Evolutionary conservation across 2,113 vertebrate species (phyloP), one percentile per base, ranked within the genome.

Genomic region (Glaucomys volans): DNA sequence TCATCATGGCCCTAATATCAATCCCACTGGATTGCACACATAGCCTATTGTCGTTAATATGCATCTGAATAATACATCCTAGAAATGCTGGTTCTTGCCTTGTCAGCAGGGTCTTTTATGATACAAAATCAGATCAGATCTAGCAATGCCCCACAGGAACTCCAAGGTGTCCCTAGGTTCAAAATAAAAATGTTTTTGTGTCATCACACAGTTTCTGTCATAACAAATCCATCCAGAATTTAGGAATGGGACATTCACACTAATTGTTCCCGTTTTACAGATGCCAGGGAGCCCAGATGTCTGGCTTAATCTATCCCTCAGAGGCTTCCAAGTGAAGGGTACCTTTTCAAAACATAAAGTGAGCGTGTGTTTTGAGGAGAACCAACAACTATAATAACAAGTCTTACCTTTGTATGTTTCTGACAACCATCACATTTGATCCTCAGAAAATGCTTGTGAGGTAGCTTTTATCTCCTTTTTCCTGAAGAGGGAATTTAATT

Each of bases 391-490:
- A 26, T 7, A 30, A 35, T 66, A 24, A 32, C 16, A 84, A 74
- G 75, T 40, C 40, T 76, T n/a, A 6, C 7, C 11, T 40, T 74
- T 87, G 2, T 17, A 37, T 2, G 8, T n/a, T 81, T 32, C 42
- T 87, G 80, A 83, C 50, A 90, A 93, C 87, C 16, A 59, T 76
- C 54, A 91, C 89, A 77, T 75, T 72, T 84, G 88, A 76, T 20
- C 57, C 91, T 92, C 80, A 74, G 77, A 62, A 96, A 86, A 71
- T 32, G 16, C 13, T 52, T 83, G 54, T 82, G 54, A 81, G 54
- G 77, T 66, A 42, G 62, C 13, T 37, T 69, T 69, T 76, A 20
- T 50, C 81, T 93, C 64, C 24, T 94, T 95, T 92, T 69, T 32
- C 54, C 14, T 62, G 47, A 81, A 37, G 62, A 89, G 57, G 32